phyloP scores from a whole-genome alignment of 1,140 invertebrate genomes.

The Atta texana region DNA sequence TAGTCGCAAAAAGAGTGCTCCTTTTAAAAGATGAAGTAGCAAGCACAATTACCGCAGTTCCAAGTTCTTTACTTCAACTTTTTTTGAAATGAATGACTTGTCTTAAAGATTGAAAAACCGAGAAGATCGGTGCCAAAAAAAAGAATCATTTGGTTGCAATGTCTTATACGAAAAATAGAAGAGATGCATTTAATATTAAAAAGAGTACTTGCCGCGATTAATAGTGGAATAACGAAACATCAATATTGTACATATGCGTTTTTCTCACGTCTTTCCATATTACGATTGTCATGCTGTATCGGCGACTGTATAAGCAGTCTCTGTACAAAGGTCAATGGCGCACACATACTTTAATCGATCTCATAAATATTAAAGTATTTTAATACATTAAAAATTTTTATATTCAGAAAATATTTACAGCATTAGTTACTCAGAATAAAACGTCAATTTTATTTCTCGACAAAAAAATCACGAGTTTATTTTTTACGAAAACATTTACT shows the following conservation, averaged over 20 bases:
- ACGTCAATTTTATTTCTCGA: not conserved
- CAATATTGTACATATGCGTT: slow-evolving; percentile 32
- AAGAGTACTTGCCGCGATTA: not conserved
- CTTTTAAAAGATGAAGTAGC: not conserved
- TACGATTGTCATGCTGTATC: not conserved
- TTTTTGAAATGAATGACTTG: slow-evolving; percentile 6
- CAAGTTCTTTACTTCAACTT: not conserved
- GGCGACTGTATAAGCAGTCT: not conserved
- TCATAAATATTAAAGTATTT: slow-evolving; percentile 26
- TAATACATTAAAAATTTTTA: not conserved
- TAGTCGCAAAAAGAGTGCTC: not conserved
- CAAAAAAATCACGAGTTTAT: not conserved
- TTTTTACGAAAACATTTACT: not conserved
- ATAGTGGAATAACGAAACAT: slow-evolving; percentile 43
- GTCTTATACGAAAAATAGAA: not conserved
- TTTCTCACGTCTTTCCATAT: slow-evolving; percentile 44
- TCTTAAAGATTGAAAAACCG: not conserved
- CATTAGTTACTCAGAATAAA: not conserved
- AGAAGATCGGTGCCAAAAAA: not conserved
- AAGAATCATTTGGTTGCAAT: not conserved
- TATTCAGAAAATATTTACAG: slow-evolving; percentile 23
- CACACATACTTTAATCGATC: slow-evolving; percentile 55
- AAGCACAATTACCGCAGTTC: not conserved
- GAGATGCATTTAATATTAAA: slow-evolving; percentile 13
- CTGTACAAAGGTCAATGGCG: slow-evolving; percentile 57